Evolutionary conservation across 2,113 vertebrate genomes (phyloP).

Genomic region (Pluvialis apricaria): DNA sequence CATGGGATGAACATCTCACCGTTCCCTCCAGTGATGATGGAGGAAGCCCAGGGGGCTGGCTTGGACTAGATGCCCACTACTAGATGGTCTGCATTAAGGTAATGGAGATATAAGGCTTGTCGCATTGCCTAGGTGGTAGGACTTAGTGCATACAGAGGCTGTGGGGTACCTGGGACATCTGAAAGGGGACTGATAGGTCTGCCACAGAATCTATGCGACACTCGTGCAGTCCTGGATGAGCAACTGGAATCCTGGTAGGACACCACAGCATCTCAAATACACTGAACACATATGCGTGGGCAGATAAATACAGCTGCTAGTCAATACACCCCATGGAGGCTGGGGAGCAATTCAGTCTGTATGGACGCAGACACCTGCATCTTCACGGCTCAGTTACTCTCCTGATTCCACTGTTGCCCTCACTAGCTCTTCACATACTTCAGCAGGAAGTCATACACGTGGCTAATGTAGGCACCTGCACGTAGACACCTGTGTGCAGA

Average conservation of each 20-base stretch:
- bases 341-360: neutral
- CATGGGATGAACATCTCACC: neutral
- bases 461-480: neutral
- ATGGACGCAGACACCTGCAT: neutral
- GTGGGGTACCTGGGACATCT: neutral
- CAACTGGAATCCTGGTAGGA: neutral
- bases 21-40: neutral
- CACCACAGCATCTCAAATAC: neutral
- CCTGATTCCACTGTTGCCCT: neutral
- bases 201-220: neutral
- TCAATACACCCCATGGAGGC: neutral
- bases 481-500: rapidly evolving
- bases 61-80: neutral
- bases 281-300: neutral
- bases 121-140: neutral
- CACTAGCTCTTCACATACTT: neutral
- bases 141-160: neutral
- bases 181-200: neutral
- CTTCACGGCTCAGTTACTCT: neutral
- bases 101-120: neutral
- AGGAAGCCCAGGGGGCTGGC: neutral
- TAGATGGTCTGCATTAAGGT: neutral
- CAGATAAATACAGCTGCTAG: neutral
- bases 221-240: neutral
- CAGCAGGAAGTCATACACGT: rapidly evolving